phyloP scores from a whole-genome alignment of 2,113 vertebrate species.

The Catharus minimus region DNA sequence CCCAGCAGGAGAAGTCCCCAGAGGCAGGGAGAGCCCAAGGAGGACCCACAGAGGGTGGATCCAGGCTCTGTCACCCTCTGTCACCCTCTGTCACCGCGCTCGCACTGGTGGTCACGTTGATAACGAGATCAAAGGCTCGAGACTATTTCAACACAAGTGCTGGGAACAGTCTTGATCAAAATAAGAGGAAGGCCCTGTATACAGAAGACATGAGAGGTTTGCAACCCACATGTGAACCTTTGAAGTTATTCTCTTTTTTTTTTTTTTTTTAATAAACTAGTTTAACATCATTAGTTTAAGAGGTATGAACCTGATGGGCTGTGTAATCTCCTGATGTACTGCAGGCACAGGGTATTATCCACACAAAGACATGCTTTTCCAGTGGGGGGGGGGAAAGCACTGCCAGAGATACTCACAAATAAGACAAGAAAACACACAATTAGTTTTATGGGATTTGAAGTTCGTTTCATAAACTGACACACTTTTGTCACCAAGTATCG shows the following conservation, averaged over 20 bases:
- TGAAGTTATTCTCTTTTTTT: conserved; percentile 45
- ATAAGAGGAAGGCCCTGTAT: conserved; percentile 68
- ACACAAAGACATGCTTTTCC: neutral
- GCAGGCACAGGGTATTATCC: neutral
- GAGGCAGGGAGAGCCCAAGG: neutral
- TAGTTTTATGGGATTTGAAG: conserved; percentile 47
- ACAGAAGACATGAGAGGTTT: conserved; percentile 66
- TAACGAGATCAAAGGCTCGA: conserved; percentile 67
- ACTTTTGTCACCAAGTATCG: conserved; percentile 22
- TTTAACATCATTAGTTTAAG: conserved; percentile 56
- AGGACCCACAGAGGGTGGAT: rapidly evolving
- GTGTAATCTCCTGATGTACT: neutral
- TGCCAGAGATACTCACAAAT: conserved; percentile 21
- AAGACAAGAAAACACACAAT: conserved; percentile 34
- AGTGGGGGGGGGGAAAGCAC: neutral
- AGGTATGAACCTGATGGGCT: neutral
- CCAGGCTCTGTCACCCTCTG: neutral
- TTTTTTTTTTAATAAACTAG: conserved; percentile 15
- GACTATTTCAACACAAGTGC: conserved; percentile 51
- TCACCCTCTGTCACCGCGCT: conserved; percentile 5
- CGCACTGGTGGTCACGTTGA: conserved; percentile 57
- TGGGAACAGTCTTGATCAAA: conserved; percentile 69
- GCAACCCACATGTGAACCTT: conserved; percentile 64
- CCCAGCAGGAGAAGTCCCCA: neutral
- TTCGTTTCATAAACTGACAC: conserved; percentile 23